Conservation (phyloP, 2,888 invertebrate species). For the Drosophila cyrtoloma region DNA sequence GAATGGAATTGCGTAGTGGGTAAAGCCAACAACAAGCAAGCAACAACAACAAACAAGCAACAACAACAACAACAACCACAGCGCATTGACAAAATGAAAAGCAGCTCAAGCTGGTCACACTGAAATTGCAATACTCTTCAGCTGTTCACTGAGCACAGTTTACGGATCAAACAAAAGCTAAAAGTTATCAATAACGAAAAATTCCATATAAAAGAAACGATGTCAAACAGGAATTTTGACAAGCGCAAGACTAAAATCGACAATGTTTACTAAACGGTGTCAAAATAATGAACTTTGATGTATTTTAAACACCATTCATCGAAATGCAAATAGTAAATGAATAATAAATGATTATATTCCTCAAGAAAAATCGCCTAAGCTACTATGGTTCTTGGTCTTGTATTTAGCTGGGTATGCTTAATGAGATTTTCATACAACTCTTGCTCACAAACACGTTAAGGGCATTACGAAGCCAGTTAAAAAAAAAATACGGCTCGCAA, state of each 20-base stretch:
- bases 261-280: not conserved
- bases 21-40: constrained; percentile 13
- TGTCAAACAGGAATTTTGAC: not conserved
- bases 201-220: not conserved
- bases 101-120: not conserved
- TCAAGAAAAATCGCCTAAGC: not conserved
- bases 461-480: constrained; percentile 10
- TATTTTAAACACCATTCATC: not conserved
- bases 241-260: not conserved
- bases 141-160: not conserved
- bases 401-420: not conserved
- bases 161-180: not conserved
- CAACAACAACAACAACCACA: not conserved
- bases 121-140: not conserved
- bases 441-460: not conserved
- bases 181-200: not conserved
- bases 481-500: constrained; percentile 1
- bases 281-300: too few relatives aligned
- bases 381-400: not conserved
- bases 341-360: not conserved
- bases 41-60: not conserved
- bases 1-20: constrained; percentile 64
- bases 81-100: constrained; percentile 3
- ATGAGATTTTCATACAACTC: not conserved
- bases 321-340: not conserved